Evolutionary conservation across 2,113 vertebrate genomes (phyloP).

Genomic region (Phyllopteryx taeniolatus): DNA sequence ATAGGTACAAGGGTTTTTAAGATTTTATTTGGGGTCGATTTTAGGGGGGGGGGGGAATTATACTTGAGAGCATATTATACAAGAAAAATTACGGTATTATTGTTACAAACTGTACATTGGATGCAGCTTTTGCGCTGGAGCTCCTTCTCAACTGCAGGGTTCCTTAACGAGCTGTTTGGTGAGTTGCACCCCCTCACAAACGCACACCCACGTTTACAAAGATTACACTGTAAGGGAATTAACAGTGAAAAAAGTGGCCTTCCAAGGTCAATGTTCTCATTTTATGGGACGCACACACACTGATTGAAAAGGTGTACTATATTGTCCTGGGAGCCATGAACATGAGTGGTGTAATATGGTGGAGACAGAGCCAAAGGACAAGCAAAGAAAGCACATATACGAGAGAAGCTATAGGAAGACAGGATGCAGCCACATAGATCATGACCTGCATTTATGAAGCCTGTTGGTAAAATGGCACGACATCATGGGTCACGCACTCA

Average conservation of each 20-base stretch:
- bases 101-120: background rate
- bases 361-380: conserved; percentile 11
- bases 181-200: background rate
- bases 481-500: background rate
- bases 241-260: background rate
- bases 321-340: background rate
- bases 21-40: too few relatives aligned
- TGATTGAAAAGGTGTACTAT: conserved; percentile 1
- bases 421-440: background rate
- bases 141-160: background rate
- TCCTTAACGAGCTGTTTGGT: background rate
- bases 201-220: background rate
- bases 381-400: background rate
- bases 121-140: background rate
- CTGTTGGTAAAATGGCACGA: background rate
- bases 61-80: too few relatives aligned
- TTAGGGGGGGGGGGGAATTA: too few relatives aligned
- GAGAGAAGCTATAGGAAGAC: background rate
- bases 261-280: conserved; percentile 2
- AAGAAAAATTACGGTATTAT: too few relatives aligned
- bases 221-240: background rate
- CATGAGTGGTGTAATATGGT: background rate
- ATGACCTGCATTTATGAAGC: conserved; percentile 1
- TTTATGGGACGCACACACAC: background rate
- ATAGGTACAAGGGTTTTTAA: too few relatives aligned